phyloP scores from a whole-genome alignment of 2,113 vertebrate genomes.

The Lophotis ruficrista region DNA sequence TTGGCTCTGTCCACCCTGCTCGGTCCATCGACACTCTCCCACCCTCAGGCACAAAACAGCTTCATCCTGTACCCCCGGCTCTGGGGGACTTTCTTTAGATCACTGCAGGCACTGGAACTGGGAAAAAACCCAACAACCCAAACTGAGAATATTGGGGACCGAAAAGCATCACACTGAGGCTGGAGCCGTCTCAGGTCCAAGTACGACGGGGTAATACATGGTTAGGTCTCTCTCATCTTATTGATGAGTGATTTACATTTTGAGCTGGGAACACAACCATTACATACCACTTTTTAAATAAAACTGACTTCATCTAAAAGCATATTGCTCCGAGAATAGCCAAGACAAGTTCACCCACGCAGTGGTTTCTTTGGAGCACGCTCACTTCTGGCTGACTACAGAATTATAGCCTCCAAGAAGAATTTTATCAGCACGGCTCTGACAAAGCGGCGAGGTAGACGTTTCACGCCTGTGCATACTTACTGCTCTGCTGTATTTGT shows the following conservation, averaged over 20 bases:
- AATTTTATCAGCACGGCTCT: neutral
- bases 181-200: neutral
- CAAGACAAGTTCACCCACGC: fast-evolving
- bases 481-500: neutral
- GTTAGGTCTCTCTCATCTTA: neutral
- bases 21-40: neutral
- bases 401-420: neutral
- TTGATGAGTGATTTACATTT: neutral
- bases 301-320: neutral
- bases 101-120: neutral
- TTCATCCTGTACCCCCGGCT: neutral
- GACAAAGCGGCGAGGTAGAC: neutral
- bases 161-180: fast-evolving
- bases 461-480: neutral
- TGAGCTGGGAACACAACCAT: neutral
- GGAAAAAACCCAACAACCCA: neutral
- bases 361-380: neutral
- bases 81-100: neutral
- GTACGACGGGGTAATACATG: fast-evolving
- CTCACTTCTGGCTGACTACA: neutral
- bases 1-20: neutral
- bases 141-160: neutral
- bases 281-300: neutral
- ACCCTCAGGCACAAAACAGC: neutral
- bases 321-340: neutral